Evolutionary conservation across 2,113 vertebrate species (phyloP).

Genomic region (Sinocyclocheilus anophthalmus): DNA sequence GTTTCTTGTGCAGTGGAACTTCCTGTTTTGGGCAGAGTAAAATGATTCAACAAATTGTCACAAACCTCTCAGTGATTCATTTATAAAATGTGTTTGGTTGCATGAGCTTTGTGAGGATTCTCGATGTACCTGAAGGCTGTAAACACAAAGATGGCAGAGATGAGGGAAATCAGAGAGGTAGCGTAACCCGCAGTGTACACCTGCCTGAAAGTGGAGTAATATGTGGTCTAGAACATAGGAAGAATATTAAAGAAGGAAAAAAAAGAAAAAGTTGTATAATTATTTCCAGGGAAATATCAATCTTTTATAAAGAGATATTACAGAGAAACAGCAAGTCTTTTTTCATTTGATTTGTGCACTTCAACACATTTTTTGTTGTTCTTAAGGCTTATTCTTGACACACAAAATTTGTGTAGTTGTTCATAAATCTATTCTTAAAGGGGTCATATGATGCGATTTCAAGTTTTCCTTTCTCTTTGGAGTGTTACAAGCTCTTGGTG

Average conservation of each 20-base stretch:
- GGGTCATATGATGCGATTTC: too few relatives aligned
- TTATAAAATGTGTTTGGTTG: neutral
- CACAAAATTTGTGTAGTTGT: neutral
- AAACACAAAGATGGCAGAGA: conserved; percentile 76
- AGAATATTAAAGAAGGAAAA: neutral
- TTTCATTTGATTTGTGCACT: neutral
- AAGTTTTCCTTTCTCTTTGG: too few relatives aligned
- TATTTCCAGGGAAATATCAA: neutral
- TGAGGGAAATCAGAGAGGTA: conserved; percentile 77
- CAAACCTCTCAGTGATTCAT: neutral
- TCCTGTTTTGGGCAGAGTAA: conserved; percentile 65
- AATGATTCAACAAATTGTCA: neutral
- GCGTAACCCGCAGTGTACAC: conserved; percentile 80
- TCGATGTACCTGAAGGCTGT: conserved; percentile 72
- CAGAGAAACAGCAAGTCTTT: neutral
- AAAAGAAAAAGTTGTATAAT: neutral
- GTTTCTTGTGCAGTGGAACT: conserved; percentile 84
- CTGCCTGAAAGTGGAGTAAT: conserved; percentile 72
- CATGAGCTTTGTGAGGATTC: neutral
- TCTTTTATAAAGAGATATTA: neutral
- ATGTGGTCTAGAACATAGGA: conserved; percentile 67
- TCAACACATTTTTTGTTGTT: neutral
- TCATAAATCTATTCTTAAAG: neutral
- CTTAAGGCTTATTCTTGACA: neutral
- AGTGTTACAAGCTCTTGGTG: too few relatives aligned